Base-by-base conservation (phyloP, 2,113 vertebrate genomes). In the Osmerus eperlanus region DNA sequence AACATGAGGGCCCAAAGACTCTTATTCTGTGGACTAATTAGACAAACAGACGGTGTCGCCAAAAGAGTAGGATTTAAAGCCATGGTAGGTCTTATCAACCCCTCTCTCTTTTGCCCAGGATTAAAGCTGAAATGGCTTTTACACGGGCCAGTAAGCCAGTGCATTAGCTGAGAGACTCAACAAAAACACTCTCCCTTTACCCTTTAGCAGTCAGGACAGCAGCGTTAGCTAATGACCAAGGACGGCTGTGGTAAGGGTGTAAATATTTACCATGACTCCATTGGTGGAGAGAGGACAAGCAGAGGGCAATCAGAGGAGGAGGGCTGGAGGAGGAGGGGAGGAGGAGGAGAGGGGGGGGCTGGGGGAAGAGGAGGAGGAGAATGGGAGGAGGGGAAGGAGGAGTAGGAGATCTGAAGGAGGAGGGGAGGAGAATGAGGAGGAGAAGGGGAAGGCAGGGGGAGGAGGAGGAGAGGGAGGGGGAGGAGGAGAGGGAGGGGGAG, bases 61-160 rank as follows among this genome's bases (percentile, higher is more conserved):
- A 36, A 5, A 36, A 36, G 7, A 36, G 32, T 36, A 36, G 32
- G 32, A 36, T 36, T 36, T 36, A 36, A 36, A 36, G 32, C 32
- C 32, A 36, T 36, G 7, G 5, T 36, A 7, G 32, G 32, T 36
- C 32, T 36, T 36, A 36, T 36, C 32, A 32, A 36, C 32, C 32
- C 32, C 7, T 36, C 32, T 36, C 32, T 36, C 32, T 36, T 36
- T 36, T 36, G 32, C 32, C 32, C 32, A 36, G 32, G 32, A 36
- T 36, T 36, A 36, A 36, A 4, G 32, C 32, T 36, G 32, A 4
- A 36, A 36, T 36, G 32, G 32, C 32, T 67, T 54, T 73, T 72
- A 78, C 8, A 3, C 36, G 69, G 65, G 75, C 70, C 15, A 7
- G 62, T 70, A 65, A 80, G 71, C 65, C 47, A 78, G 76, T 68